A percentile compares a stretch with the other conserved stretches of the same genome.
Conservation (phyloP, 2,797 vertebrate species). For the Cossypha dichroa region DNA sequence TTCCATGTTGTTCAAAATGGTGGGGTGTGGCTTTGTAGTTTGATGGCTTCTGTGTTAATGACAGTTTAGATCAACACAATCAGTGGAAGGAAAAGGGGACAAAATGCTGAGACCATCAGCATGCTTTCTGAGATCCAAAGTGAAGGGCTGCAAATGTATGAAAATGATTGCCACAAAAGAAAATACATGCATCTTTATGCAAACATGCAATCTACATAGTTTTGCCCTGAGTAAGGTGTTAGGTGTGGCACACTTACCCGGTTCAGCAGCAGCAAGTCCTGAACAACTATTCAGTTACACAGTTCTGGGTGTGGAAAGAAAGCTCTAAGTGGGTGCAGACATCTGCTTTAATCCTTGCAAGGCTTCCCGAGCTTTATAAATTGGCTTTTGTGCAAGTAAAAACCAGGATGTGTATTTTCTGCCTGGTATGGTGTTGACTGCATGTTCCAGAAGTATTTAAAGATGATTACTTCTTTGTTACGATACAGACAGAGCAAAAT, state of each 20-base stretch:
- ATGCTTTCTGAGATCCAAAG: background rate
- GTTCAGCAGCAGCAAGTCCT: background rate
- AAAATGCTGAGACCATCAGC: background rate
- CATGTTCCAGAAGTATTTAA: background rate
- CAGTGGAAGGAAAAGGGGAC: background rate
- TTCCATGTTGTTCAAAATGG: background rate
- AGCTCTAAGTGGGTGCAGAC: constrained; percentile 26
- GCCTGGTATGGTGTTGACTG: background rate
- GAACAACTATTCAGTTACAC: background rate
- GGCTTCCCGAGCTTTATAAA: background rate
- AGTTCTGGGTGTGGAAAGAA: background rate
- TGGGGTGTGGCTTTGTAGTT: background rate
- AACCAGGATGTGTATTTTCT: constrained; percentile 3
- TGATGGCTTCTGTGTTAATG: background rate
- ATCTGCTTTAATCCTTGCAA: background rate
- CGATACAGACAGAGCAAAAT: background rate
- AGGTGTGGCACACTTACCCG: background rate
- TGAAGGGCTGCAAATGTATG: background rate
- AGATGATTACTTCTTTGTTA: background rate
- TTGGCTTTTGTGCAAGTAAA: constrained; percentile 8
- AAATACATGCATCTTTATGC: background rate
- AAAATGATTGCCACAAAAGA: background rate
- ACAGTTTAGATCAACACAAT: background rate
- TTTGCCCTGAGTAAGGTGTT: background rate
- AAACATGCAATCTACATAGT: background rate